These are phyloP conservation scores for Zaprionus taronus DNA, from an alignment of 1,140 invertebrate species.

Conservation along the genomic window DNA sequence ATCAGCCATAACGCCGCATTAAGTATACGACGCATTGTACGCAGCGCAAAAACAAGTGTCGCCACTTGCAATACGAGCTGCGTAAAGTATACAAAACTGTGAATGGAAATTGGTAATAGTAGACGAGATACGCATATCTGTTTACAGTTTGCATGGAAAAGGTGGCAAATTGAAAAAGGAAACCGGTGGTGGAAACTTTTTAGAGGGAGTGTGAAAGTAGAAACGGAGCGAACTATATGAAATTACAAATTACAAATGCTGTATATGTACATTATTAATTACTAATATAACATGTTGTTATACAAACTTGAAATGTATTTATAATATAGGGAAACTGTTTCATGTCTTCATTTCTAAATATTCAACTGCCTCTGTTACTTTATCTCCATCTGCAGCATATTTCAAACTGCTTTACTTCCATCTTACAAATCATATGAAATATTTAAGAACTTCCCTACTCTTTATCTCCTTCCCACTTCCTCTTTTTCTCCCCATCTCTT, in stretches of 20 bases:
- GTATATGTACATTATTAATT: too few species aligned
- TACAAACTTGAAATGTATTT: too few species aligned
- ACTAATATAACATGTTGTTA: too few species aligned
- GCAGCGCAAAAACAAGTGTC: conserved; percentile 16
- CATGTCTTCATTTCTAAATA: background rate
- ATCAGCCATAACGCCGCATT: conserved; percentile 17
- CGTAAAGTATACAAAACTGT: conserved; percentile 4
- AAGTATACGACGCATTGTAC: conserved; percentile 40
- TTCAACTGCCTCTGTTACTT: background rate
- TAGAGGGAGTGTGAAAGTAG: background rate
- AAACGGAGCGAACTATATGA: too few species aligned
- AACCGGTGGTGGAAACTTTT: background rate
- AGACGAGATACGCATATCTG: background rate
- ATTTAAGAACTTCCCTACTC: background rate
- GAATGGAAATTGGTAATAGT: conserved; percentile 9
- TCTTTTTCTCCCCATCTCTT: background rate
- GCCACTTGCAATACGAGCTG: conserved; percentile 4
- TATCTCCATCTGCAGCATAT: background rate
- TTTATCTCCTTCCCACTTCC: background rate
- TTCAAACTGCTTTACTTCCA: background rate
- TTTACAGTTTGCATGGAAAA: conserved; percentile 12
- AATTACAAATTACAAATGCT: too few species aligned
- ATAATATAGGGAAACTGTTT: too few species aligned
- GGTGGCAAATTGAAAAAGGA: background rate
- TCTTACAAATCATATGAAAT: background rate